Evolutionary conservation across 2,888 invertebrate species (phyloP).

Genomic region (Macaria liturata): DNA sequence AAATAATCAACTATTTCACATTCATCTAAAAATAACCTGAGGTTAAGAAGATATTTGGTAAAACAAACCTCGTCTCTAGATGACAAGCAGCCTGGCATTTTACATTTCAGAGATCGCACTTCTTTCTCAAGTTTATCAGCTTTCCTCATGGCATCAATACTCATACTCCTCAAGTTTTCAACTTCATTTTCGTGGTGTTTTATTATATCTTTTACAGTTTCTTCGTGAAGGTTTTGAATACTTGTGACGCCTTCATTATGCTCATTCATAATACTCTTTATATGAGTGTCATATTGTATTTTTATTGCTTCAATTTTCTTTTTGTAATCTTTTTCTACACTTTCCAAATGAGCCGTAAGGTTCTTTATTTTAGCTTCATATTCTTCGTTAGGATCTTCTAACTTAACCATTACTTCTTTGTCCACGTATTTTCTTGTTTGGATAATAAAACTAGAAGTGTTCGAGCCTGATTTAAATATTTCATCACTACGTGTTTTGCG

Average conservation of each 20-base stretch:
- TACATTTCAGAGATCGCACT: slow-evolving; percentile 55
- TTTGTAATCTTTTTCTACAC: slow-evolving; percentile 63
- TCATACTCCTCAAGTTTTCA: slow-evolving; percentile 72
- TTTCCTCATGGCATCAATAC: slow-evolving; percentile 72
- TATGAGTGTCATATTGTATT: slow-evolving; percentile 79
- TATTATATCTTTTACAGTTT: slow-evolving; percentile 72
- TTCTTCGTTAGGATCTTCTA: slow-evolving; percentile 46
- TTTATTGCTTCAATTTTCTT: slow-evolving; percentile 74
- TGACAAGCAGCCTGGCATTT: slow-evolving; percentile 39
- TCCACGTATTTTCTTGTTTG: slow-evolving; percentile 38
- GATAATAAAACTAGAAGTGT: slow-evolving; percentile 25
- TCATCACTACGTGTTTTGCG: slow-evolving; percentile 52
- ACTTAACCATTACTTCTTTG: slow-evolving; percentile 50
- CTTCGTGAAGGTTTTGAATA: slow-evolving; percentile 80
- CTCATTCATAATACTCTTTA: slow-evolving; percentile 77
- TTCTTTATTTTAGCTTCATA: slow-evolving; percentile 59
- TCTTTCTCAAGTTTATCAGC: slow-evolving; percentile 70
- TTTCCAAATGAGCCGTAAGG: slow-evolving; percentile 59
- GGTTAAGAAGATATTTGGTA: background rate
- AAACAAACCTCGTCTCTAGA: slow-evolving; percentile 52
- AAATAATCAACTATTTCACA: background rate
- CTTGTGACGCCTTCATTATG: slow-evolving; percentile 81
- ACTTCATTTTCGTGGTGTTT: slow-evolving; percentile 79
- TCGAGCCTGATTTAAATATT: slow-evolving; percentile 35
- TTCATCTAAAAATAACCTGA: background rate